Base-by-base conservation (phyloP, 2,113 vertebrate species). In the Pluvialis apricaria region DNA sequence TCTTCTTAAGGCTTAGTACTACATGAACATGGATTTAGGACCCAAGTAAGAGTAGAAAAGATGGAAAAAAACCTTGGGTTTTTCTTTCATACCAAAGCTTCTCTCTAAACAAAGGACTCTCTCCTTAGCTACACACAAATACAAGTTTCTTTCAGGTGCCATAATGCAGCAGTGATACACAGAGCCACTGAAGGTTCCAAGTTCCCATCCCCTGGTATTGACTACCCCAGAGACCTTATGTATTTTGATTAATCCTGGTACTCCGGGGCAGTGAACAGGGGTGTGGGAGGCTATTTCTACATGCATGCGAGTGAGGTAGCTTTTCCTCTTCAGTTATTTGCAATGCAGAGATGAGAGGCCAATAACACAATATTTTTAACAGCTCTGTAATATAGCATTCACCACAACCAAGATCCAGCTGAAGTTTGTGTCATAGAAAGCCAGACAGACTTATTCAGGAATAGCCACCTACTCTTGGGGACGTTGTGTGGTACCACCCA, bases 151-250 rank as follows among this genome's bases (percentile, higher is more conserved):
- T 62, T 70, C 45, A 32, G 42, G 12, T 62, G 38, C 21, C n/a
- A n/a, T 62, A 14, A 15, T 5, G 13, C 17, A 86, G 52, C 29
- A 80, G 32, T 5, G 32, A 45, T n/a, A 34, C 0, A 0, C 1
- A 17, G 5, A 51, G 38, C 54, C 25, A 6, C 7, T 29, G 11
- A 26, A 55, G 20, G 29, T 62, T 64, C 26, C 29, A 25, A 8
- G 25, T 71, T 94, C 21, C 38, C 52, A 38, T 61, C 31, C 24
- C 78, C 76, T 70, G 60, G 2, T 45, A 28, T 28, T 55, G 26
- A 54, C 45, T 86, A n/a, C 4, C 9, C 12, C 21, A 45, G 28
- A 83, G 60, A 57, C 10, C n/a, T 71, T 21, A 28, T 18, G 7
- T 19, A 5, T 75, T 78, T 94, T 91, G 54, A 32, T 75, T 16